These are phyloP conservation scores for Hylomyscus alleni DNA, from an alignment of 2,797 vertebrate genomes.

Conservation along the genomic window DNA sequence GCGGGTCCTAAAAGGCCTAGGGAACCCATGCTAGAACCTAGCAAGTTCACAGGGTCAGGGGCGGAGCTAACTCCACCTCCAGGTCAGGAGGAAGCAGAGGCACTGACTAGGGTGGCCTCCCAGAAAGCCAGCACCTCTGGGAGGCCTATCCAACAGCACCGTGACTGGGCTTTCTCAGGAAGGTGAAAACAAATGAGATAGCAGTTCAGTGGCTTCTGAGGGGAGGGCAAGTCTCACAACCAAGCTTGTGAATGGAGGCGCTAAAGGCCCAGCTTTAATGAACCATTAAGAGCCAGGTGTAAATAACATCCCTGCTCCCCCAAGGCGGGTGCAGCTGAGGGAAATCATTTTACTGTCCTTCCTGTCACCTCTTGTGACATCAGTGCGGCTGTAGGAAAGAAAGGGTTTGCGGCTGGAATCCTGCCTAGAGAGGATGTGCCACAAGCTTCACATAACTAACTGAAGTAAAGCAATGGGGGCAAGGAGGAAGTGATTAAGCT, in stretches of 20 bases:
- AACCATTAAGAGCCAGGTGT: constrained; percentile 34
- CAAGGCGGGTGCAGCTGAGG: neutral
- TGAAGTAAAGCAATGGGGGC: neutral
- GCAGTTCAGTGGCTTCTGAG: neutral
- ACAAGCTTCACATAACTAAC: neutral
- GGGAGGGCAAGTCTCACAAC: neutral
- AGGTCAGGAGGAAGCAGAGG: neutral
- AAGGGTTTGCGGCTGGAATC: neutral
- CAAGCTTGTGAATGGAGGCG: constrained; percentile 27
- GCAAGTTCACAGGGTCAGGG: neutral
- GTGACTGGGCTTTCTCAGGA: neutral
- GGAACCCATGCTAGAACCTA: neutral
- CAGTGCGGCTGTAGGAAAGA: neutral
- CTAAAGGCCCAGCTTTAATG: constrained; percentile 48
- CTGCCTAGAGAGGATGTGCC: constrained; percentile 33
- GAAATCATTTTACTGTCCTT: constrained; percentile 52
- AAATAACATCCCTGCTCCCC: neutral
- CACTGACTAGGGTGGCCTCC: rapidly evolving
- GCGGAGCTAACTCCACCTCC: neutral
- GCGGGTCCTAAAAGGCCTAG: neutral
- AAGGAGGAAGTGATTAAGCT: neutral
- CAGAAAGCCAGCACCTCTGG: neutral
- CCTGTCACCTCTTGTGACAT: constrained; percentile 39
- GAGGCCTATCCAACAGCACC: neutral
- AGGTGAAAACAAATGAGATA: neutral